A percentile compares a stretch with the other conserved stretches of the same genome.
These are phyloP conservation scores for Callimorpha dominula DNA, from an alignment of 2,888 invertebrate genomes.

Conservation along the genomic window DNA sequence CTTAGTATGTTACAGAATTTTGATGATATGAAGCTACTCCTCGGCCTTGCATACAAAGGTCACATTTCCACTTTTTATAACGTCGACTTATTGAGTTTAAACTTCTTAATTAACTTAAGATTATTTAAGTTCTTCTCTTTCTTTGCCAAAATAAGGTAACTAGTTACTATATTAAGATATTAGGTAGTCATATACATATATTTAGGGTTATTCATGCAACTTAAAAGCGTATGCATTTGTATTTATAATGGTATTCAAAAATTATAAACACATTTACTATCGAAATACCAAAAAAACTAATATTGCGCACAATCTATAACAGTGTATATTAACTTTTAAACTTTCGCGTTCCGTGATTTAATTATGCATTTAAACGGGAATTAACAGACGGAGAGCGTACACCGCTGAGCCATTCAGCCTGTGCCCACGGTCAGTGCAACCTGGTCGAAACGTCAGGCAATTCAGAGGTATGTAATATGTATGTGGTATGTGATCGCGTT, in stretches of 20 bases:
- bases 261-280: not conserved
- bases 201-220: too few relatives aligned
- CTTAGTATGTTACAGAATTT: not conserved
- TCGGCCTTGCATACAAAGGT: not conserved
- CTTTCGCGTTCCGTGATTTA: too few relatives aligned
- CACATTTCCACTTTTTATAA: slow-evolving; percentile 3
- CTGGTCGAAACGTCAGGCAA: too few relatives aligned
- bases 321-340: too few relatives aligned
- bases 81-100: not conserved
- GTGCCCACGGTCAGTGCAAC: too few relatives aligned
- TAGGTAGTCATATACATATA: not conserved
- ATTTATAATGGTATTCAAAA: not conserved
- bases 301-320: not conserved
- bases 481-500: too few relatives aligned
- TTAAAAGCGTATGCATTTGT: too few relatives aligned
- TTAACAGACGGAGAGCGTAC: too few relatives aligned
- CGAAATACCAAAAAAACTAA: not conserved
- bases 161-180: not conserved
- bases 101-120: not conserved
- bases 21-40: not conserved
- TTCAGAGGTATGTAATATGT: too few relatives aligned
- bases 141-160: not conserved
- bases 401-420: too few relatives aligned
- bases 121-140: not conserved
- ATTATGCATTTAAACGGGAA: too few relatives aligned